Conservation (phyloP, 2,797 vertebrate genomes). For the Chrysolophus pictus region DNA sequence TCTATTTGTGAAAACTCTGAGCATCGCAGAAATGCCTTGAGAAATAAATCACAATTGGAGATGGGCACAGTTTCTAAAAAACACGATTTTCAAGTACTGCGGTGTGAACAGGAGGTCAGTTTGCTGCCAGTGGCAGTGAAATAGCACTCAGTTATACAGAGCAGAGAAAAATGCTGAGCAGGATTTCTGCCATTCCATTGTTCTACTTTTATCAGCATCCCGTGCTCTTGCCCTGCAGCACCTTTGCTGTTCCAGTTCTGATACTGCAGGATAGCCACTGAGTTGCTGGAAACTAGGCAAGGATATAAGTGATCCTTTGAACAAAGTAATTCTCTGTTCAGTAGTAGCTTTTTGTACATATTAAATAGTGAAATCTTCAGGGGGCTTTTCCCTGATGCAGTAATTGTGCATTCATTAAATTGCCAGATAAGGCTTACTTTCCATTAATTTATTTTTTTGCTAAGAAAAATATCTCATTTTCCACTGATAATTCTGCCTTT, state of each 20-base stretch:
- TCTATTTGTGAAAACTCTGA: neutral
- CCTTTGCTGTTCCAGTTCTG: neutral
- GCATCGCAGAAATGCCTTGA: neutral
- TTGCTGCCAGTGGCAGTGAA: constrained; percentile 2
- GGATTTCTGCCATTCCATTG: constrained; percentile 16
- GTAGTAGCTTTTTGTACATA: constrained; percentile 62
- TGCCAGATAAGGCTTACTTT: constrained; percentile 52
- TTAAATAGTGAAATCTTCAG: constrained; percentile 76
- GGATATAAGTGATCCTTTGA: constrained; percentile 37
- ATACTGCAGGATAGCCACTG: neutral
- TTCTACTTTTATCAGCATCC: neutral
- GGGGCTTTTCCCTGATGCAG: constrained; percentile 61
- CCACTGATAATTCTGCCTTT: constrained; percentile 16
- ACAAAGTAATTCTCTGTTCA: constrained; percentile 51
- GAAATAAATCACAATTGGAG: constrained; percentile 31
- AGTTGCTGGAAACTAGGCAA: constrained; percentile 40
- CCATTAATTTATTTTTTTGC: constrained; percentile 40
- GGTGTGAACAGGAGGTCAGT: constrained; percentile 9
- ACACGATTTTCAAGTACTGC: neutral
- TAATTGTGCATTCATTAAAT: constrained; percentile 74
- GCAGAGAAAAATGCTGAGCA: neutral
- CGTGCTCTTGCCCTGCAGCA: constrained; percentile 26
- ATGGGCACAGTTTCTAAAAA: neutral
- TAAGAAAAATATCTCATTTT: constrained; percentile 42
- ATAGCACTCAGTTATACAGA: neutral